Evolutionary conservation across 35 echinoderm and acorn worm genomes (phyloP), one percentile per base, ranked within the genome.

Genomic region (Diadema setosum): DNA sequence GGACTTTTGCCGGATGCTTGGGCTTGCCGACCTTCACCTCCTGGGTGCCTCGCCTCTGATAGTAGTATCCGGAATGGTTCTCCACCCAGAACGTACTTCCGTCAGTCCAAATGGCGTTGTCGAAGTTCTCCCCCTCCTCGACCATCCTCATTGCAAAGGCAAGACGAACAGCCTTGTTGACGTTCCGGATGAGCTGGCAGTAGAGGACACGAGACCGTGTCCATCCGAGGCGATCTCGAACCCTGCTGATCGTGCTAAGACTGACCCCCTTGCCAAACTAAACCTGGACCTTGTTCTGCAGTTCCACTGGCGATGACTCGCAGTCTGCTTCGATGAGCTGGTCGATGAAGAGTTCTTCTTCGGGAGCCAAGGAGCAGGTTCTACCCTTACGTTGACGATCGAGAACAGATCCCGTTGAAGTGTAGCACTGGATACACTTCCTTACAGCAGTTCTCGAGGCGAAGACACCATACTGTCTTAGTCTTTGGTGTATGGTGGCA

Each of bases 71-170:
- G 5, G 80, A 42, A 45, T 65, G 6, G 25, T 69, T 90, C 5
- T 85, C 65, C 7, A 85, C 4, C 30, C 60, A 86, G 20, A 93
- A 48, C 4, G 75, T 82, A 49, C 73, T 82, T 50, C 87, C 80
- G 40, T 88, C 91, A 2, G 91, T 93, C 30, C 87, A 93, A 21
- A 93, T 86, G 0, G 83, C 84, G 11, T 88, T 21, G 25, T 87
- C 21, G 40, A 89, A 93, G n/a, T 67, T 46, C 41, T 93, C 84
- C 23, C 55, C 52, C 45, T 9, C n/a, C 42, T 58, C 49, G 16
- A 49, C 24, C 29, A 17, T 17, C 41, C 34, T 61, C 0, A 84
- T 55, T 3, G 74, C 74, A 17, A 82, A 32, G 20, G 80, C 75
- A 27, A 67, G 63, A 11, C 63, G 17, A 26, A 11, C 29, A 11